Base-by-base conservation (phyloP, 2,797 vertebrate genomes). In the Masticophis lateralis region DNA sequence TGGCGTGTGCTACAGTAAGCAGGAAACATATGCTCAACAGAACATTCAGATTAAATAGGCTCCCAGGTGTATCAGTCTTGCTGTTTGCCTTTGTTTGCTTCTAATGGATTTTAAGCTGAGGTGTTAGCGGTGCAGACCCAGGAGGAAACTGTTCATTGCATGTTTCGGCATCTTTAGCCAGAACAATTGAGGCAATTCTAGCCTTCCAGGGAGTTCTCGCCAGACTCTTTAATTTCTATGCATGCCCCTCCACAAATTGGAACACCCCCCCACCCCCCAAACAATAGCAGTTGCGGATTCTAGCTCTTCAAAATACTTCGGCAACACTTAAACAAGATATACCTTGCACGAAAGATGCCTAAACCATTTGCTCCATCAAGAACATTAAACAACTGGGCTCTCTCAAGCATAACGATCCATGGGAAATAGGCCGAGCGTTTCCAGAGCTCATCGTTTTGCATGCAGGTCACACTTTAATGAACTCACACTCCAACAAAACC, bases 401-500 rank as follows among this genome's bases (percentile, higher is more conserved):
- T 94, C 95, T 53, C 86, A 90, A 89, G 94, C 51, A 57, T 56
- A 93, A 93, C 55, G 95, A 94, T 94, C 13, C 0, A 37, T 4
- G 87, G 92, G 94, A 95, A 94, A 96, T n/a, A 79, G 0, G 16
- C 86, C 43, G 92, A 92, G 88, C 94, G 59, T 87, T 91, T 89
- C 88, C 86, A 74, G 61, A 89, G 59, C 90, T 47, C 27, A 25
- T 63, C 22, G 20, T 94, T 90, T 56, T 56, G 32, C 88, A 57
- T 2, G 92, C 94, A 92, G 93, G 94, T 95, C 95, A 94, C 94
- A 95, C 87, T 87, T 94, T 95, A 95, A 93, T 89, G 92, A 95
- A 94, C 92, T 93, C 91, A 91, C 63, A 90, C 43, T n/a, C 51
- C 91, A 93, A 91, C 87, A 92, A 92, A 90, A 87, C 12, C 89